phyloP scores from a whole-genome alignment of 2,797 vertebrate genomes.

The Onychomys leucogaster region DNA sequence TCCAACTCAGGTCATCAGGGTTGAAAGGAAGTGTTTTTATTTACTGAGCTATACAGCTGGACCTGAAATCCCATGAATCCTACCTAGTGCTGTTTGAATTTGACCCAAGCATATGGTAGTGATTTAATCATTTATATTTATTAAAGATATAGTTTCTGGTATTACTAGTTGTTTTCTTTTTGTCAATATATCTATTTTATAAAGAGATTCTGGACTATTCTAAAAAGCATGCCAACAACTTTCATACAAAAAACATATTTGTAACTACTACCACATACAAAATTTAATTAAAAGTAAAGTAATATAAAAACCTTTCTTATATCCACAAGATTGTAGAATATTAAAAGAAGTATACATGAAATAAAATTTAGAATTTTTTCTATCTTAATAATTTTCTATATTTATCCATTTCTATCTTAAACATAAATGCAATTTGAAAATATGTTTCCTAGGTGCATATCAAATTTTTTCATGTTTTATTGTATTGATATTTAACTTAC shows the following conservation, averaged over 20 bases:
- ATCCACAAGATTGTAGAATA: neutral
- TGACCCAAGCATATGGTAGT: neutral
- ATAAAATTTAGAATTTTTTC: neutral
- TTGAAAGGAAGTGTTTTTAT: neutral
- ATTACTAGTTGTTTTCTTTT: neutral
- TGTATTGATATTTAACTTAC: neutral
- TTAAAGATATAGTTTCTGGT: constrained; percentile 4
- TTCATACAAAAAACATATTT: constrained; percentile 6
- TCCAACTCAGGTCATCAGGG: neutral
- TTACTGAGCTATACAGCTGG: neutral
- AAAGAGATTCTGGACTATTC: neutral
- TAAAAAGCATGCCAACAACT: neutral
- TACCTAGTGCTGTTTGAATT: constrained; percentile 42
- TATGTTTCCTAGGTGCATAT: neutral
- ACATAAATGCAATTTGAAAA: constrained; percentile 11
- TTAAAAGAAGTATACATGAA: neutral
- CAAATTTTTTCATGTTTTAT: neutral
- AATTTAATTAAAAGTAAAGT: constrained; percentile 43
- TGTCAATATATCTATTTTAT: neutral
- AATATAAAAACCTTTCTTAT: neutral
- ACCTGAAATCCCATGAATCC: neutral
- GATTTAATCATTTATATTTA: constrained; percentile 12
- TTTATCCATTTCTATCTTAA: neutral
- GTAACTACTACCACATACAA: neutral
- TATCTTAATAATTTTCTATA: neutral